Percentiles rank a stretch among this genome's conserved stretches.
These are phyloP conservation scores for Sialis lutaria DNA, from an alignment of 2,888 invertebrate genomes.

Conservation along the genomic window DNA sequence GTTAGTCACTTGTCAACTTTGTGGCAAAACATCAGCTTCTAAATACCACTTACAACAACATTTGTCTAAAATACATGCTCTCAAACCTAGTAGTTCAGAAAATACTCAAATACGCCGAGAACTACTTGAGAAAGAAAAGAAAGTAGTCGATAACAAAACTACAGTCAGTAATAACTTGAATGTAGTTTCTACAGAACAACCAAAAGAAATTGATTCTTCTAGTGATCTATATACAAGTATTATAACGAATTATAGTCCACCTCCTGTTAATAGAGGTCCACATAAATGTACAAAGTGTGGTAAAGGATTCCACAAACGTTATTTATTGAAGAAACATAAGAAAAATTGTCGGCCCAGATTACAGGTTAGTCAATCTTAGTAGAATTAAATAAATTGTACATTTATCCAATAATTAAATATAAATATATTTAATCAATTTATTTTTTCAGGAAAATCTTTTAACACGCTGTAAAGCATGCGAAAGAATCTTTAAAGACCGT, in stretches of 20 bases:
- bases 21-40: constrained; percentile 37
- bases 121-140: constrained; percentile 12
- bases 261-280: constrained; percentile 26
- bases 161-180: not conserved
- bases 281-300: constrained; percentile 35
- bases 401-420: no score
- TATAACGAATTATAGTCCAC: constrained; percentile 26
- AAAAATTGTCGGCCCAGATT: constrained; percentile 31
- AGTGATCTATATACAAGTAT: constrained; percentile 25
- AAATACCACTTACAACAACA: constrained; percentile 36
- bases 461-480: constrained; percentile 35
- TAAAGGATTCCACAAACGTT: constrained; percentile 35
- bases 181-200: constrained; percentile 10
- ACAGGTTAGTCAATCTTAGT: constrained; percentile 11
- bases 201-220: constrained; percentile 24
- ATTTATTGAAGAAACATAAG: constrained; percentile 35
- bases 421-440: no score
- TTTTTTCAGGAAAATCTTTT: constrained; percentile 27
- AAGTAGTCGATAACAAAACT: not conserved
- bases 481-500: constrained; percentile 35
- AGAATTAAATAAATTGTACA: no score
- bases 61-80: constrained; percentile 32
- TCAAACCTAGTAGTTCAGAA: constrained; percentile 20
- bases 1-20: constrained; percentile 38
- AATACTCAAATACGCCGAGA: constrained; percentile 22